phyloP scores from a whole-genome alignment of 2,888 invertebrate genomes.

The Dasypogon diadema region DNA sequence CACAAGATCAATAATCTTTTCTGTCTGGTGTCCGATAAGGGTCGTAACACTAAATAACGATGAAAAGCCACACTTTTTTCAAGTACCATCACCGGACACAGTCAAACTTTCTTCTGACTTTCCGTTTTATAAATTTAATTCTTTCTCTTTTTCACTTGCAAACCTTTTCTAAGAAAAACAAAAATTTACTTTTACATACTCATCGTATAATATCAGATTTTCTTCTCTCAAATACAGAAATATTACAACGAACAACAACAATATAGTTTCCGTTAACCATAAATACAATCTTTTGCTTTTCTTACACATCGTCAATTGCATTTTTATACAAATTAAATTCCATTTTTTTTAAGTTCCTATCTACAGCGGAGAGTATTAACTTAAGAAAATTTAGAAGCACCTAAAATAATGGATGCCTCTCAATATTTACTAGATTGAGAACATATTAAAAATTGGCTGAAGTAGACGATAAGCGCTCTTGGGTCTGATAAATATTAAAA shows the following conservation, averaged over 20 bases:
- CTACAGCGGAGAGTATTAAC: background rate
- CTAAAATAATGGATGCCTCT: background rate
- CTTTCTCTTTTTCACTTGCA: too few relatives aligned
- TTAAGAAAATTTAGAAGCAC: background rate
- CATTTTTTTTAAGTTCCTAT: slow-evolving; percentile 35
- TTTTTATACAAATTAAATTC: slow-evolving; percentile 20
- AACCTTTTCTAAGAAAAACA: background rate
- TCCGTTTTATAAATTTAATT: too few relatives aligned
- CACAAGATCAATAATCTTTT: too few relatives aligned
- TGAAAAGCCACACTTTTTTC: too few relatives aligned
- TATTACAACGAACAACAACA: slow-evolving; percentile 48
- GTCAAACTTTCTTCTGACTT: too few relatives aligned
- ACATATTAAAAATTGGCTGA: too few relatives aligned
- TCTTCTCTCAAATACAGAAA: slow-evolving; percentile 37
- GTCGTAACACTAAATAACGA: too few relatives aligned
- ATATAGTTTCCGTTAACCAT: slow-evolving; percentile 20
- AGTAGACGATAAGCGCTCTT: too few relatives aligned
- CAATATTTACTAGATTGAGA: too few relatives aligned
- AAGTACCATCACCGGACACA: too few relatives aligned
- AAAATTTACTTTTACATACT: background rate
- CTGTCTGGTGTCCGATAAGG: too few relatives aligned
- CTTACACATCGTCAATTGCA: slow-evolving; percentile 16
- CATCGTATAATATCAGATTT: background rate
- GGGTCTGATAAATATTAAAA: too few relatives aligned
- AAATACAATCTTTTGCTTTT: slow-evolving; percentile 31